Evolutionary conservation across 2,797 vertebrate genomes (phyloP).

Genomic region (Argyrosomus regius): DNA sequence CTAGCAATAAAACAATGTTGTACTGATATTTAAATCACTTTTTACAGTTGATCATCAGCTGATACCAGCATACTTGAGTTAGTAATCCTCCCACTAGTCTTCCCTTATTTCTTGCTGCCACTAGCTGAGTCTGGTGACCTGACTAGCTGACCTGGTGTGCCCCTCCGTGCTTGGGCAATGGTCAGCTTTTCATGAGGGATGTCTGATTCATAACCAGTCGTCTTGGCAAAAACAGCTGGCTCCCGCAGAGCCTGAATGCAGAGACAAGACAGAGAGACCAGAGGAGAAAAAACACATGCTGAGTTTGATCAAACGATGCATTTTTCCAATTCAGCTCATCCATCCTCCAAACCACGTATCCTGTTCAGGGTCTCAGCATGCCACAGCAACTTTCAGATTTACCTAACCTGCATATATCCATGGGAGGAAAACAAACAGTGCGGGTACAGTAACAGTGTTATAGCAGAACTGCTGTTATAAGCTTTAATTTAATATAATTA

Average conservation of each 20-base stretch:
- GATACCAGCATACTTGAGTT: background rate
- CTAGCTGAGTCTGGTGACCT: background rate
- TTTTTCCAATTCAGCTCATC: background rate
- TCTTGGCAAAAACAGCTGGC: conserved; percentile 92
- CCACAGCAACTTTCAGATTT: no score
- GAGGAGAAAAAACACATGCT: background rate
- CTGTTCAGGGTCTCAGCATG: background rate
- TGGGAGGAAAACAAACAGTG: background rate
- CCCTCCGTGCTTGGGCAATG: conserved; percentile 92
- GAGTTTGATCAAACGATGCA: conserved; percentile 3
- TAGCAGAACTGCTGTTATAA: background rate
- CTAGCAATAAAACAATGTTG: conserved; percentile 13
- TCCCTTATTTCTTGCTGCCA: background rate
- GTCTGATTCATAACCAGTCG: conserved; percentile 87
- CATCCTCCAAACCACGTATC: background rate
- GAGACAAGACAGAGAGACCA: conserved; percentile 17
- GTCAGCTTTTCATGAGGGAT: conserved; percentile 92
- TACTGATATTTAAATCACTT: background rate
- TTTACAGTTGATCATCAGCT: conserved; percentile 25
- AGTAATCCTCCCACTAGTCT: background rate
- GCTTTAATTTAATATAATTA: background rate
- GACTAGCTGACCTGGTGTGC: conserved; percentile 89
- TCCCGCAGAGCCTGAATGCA: conserved; percentile 88
- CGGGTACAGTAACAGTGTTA: background rate
- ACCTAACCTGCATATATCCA: no score